Evolutionary conservation across 2,113 vertebrate genomes (phyloP), one percentile per base, ranked within the genome.

Genomic region (Coreoperca whiteheadi): DNA sequence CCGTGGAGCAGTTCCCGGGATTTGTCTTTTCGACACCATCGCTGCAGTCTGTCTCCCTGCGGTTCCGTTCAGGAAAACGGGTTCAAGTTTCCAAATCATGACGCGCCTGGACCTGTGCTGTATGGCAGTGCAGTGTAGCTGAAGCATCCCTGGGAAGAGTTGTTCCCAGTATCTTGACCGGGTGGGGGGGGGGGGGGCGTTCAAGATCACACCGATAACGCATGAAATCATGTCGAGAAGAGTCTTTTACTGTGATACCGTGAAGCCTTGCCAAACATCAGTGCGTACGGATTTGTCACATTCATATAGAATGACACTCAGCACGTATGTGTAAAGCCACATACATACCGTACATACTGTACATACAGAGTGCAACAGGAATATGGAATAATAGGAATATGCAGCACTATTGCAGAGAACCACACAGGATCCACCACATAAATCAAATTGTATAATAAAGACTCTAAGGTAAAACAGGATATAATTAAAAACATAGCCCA

Each of bases 21-120:
- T 69, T 66, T 57, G 61, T 61, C 56, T 68, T 59, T 79, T 53
- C 77, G 79, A 80, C 73, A 57, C 28, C 23, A 46, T 25, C 28
- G 11, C 28, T 21, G n/a, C 57, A 60, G 72, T 56, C 8, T 25
- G 32, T 76, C 54, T 61, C 39, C 20, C 23, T 46, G 16, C 61
- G 54, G 53, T 16, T 76, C 41, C 18, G 1, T 23, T 60, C 18
- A 28, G 30, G 41, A 53, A n/a, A 77, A 59, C 21, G 20, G 10
- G 11, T 43, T 50, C 4, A 9, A 34, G 34, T 8, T 66, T 16
- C n/a, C 23, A n/a, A 15, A 59, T 41, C 46, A 48, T 57, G 23
- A 63, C 32, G 18, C 4, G 41, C 21, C 6, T 37, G 39, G 72
- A 65, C 50, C 37, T 15, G 43, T 3, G 54, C 23, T 43, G 14